phyloP scores from a whole-genome alignment of 2,888 invertebrate species.

The Cryptops parisi region DNA sequence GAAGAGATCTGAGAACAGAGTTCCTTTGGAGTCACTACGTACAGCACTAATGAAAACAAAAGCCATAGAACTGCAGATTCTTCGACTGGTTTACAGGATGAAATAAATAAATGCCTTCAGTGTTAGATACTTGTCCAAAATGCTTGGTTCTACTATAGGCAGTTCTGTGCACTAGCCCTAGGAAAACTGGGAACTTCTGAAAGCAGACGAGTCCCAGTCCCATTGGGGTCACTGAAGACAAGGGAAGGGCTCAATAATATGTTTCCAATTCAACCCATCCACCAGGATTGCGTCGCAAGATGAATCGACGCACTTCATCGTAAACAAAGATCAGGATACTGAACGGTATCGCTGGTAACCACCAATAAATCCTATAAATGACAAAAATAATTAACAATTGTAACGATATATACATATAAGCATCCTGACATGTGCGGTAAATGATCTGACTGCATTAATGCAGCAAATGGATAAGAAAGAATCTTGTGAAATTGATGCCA shows the following conservation, averaged over 20 bases:
- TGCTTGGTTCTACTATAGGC: slow-evolving; percentile 13
- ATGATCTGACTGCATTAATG: no score
- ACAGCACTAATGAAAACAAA: slow-evolving; percentile 5
- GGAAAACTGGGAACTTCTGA: slow-evolving; percentile 2
- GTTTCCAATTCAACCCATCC: slow-evolving; percentile 99
- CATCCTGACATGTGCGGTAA: background rate
- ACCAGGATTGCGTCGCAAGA: slow-evolving; percentile 81
- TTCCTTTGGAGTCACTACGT: slow-evolving; percentile 2
- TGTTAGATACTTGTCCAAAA: slow-evolving; percentile 11
- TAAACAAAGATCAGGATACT: slow-evolving; percentile 54
- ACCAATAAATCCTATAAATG: slow-evolving; percentile 45
- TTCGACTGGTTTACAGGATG: background rate
- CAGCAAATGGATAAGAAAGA: no score
- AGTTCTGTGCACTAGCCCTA: slow-evolving; percentile 14
- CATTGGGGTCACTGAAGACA: background rate
- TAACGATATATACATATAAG: background rate
- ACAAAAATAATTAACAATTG: slow-evolving; percentile 4
- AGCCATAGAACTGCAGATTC: background rate
- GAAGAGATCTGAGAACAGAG: background rate
- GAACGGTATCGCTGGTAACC: slow-evolving; percentile 57
- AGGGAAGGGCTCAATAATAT: slow-evolving; percentile 51
- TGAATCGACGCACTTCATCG: slow-evolving; percentile 55
- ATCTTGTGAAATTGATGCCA: no score
- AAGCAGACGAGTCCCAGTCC: background rate
- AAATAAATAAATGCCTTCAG: slow-evolving; percentile 15